phyloP scores from a whole-genome alignment of 2,797 vertebrate genomes.

The Gephyroberyx darwinii region DNA sequence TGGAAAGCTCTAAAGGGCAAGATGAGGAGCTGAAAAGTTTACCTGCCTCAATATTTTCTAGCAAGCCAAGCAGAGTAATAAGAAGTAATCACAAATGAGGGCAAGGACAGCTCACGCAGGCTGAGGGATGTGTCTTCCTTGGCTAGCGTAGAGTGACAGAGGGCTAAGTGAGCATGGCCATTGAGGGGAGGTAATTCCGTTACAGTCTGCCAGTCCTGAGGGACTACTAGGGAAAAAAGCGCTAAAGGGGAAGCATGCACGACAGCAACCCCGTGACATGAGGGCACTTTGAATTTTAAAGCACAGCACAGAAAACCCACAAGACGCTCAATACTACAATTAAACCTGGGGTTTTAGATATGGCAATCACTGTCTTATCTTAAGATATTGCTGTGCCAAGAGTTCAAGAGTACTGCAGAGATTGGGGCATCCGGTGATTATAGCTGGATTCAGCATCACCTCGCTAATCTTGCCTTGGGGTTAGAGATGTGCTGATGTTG shows the following conservation, averaged over 20 bases:
- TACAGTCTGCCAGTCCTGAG: conserved; percentile 72
- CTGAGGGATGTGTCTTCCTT: conserved; percentile 53
- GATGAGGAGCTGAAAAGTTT: conserved; percentile 73
- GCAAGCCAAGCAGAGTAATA: conserved; percentile 29
- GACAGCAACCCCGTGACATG: conserved; percentile 38
- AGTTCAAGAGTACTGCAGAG: conserved; percentile 3
- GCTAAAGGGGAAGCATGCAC: conserved; percentile 39
- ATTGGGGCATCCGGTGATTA: background rate
- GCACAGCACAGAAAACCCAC: background rate
- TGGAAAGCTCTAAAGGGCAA: conserved; percentile 42
- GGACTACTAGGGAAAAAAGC: conserved; percentile 36
- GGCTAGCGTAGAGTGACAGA: conserved; percentile 68
- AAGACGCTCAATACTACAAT: conserved; percentile 5
- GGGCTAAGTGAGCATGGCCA: conserved; percentile 77
- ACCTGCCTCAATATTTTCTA: conserved; percentile 51
- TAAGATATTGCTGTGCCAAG: conserved; percentile 7
- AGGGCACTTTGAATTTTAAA: conserved; percentile 3
- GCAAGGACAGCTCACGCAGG: conserved; percentile 55
- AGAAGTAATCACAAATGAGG: conserved; percentile 68
- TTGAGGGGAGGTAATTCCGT: conserved; percentile 73
- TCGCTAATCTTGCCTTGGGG: conserved; percentile 22
- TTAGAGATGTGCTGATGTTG: conserved; percentile 25
- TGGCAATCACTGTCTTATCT: conserved; percentile 8
- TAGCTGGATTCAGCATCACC: conserved; percentile 23
- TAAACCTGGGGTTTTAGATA: background rate